Evolutionary conservation across 1,140 invertebrate species (phyloP).

Genomic region (Pogonomyrmex barbatus): DNA sequence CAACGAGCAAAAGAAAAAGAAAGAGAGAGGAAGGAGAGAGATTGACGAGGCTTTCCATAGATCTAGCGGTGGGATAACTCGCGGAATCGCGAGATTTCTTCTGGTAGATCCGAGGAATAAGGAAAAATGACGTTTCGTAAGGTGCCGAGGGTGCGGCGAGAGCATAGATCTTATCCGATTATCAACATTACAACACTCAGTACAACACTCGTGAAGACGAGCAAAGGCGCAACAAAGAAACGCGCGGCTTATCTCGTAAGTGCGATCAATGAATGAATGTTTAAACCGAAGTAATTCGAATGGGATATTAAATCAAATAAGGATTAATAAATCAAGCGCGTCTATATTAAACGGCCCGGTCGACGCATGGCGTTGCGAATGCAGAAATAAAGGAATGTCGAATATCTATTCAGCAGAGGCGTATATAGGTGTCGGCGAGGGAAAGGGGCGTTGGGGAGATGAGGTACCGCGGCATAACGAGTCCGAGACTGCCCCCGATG

Average conservation of each 20-base stretch:
- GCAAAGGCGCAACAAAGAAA: constrained; percentile 16
- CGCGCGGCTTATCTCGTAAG: constrained; percentile 35
- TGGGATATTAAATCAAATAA: constrained; percentile 69
- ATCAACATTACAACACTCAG: constrained; percentile 18
- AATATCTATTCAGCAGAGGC: constrained; percentile 51
- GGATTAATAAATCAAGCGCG: constrained; percentile 64
- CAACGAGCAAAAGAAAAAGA: constrained; percentile 25
- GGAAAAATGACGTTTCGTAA: constrained; percentile 54
- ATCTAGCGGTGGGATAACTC: constrained; percentile 33
- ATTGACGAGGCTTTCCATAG: constrained; percentile 37
- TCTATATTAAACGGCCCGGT: constrained; percentile 57
- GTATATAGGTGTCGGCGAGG: constrained; percentile 42
- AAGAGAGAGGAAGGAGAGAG: constrained; percentile 14
- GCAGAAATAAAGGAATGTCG: constrained; percentile 33
- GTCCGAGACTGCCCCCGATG: constrained; percentile 68
- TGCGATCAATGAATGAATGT: constrained; percentile 22
- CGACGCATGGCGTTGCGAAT: constrained; percentile 25
- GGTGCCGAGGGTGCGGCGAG: constrained; percentile 35
- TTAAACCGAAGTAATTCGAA: constrained; percentile 57
- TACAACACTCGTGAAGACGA: constrained; percentile 22
- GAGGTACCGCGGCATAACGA: constrained; percentile 66
- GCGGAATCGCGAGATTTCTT: constrained; percentile 44
- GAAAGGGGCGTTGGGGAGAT: constrained; percentile 9
- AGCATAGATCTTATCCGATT: constrained; percentile 57
- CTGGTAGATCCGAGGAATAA: constrained; percentile 7